These are phyloP conservation scores for Mermis nigrescens DNA, from an alignment of 2,888 invertebrate species.

Conservation along the genomic window DNA sequence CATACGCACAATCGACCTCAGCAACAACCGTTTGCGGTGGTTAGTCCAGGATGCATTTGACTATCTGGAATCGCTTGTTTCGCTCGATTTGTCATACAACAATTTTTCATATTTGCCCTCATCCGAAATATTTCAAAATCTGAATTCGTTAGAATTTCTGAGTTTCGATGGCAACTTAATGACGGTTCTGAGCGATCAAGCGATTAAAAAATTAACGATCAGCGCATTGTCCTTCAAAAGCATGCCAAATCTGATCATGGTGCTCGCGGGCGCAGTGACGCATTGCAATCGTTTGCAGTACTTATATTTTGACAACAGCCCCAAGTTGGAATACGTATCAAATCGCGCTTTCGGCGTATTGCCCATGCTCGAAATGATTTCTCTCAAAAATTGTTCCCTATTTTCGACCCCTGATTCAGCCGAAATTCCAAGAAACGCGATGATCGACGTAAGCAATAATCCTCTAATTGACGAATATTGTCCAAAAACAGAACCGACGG, in stretches of 20 bases:
- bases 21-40: constrained; percentile 1
- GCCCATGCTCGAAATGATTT: background rate
- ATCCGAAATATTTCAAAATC: background rate
- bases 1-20: constrained; percentile 4
- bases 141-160: constrained; percentile 1
- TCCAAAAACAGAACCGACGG: background rate
- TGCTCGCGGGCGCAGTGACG: background rate
- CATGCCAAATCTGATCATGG: background rate
- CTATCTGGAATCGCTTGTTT: background rate
- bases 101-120: background rate
- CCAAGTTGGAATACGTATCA: constrained; percentile 5
- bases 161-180: constrained; percentile 9
- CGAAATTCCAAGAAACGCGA: too few species aligned
- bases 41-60: background rate
- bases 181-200: background rate
- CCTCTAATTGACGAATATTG: background rate
- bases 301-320: background rate
- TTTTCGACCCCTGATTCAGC: background rate
- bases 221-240: too few species aligned
- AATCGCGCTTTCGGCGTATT: background rate
- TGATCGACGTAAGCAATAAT: background rate
- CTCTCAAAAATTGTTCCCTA: background rate
- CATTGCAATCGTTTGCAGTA: background rate
- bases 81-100: constrained; percentile 6
- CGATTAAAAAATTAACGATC: background rate